Percentiles rank a stretch among this genome's conserved stretches.
phyloP scores from a whole-genome alignment of 2,888 invertebrate species.

The Cremastobaeus sp. region DNA sequence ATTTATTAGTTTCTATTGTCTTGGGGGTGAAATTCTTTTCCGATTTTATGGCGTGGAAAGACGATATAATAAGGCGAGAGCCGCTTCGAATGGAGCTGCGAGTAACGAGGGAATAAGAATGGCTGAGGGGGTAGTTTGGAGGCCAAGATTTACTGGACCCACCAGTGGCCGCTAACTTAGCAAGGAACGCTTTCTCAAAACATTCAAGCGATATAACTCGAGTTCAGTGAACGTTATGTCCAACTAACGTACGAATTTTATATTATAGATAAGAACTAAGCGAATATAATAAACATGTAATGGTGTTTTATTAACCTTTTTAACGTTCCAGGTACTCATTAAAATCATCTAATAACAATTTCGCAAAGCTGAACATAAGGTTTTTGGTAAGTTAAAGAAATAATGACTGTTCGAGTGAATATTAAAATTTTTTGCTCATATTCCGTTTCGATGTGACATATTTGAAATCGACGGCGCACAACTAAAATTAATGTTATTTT shows the following conservation, averaged over 20 bases:
- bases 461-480: no score
- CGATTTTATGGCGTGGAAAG: slow-evolving; percentile 79
- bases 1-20: slow-evolving; percentile 79
- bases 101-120: slow-evolving; percentile 78
- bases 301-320: background rate
- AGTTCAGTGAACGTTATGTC: slow-evolving; percentile 56
- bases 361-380: no score
- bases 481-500: no score
- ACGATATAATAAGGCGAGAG: slow-evolving; percentile 78
- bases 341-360: no score
- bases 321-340: no score
- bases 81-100: slow-evolving; percentile 73
- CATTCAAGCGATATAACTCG: slow-evolving; percentile 72
- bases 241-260: slow-evolving; percentile 24
- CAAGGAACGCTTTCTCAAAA: slow-evolving; percentile 68
- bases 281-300: background rate
- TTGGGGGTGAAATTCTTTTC: slow-evolving; percentile 77
- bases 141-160: slow-evolving; percentile 76
- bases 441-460: no score
- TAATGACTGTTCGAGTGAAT: no score
- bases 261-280: slow-evolving; percentile 21
- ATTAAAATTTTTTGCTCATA: background rate
- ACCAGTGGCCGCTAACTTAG: slow-evolving; percentile 74
- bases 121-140: slow-evolving; percentile 67
- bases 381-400: no score